Evolutionary conservation across 2,113 vertebrate genomes (phyloP).

Genomic region (Melozone crissalis): DNA sequence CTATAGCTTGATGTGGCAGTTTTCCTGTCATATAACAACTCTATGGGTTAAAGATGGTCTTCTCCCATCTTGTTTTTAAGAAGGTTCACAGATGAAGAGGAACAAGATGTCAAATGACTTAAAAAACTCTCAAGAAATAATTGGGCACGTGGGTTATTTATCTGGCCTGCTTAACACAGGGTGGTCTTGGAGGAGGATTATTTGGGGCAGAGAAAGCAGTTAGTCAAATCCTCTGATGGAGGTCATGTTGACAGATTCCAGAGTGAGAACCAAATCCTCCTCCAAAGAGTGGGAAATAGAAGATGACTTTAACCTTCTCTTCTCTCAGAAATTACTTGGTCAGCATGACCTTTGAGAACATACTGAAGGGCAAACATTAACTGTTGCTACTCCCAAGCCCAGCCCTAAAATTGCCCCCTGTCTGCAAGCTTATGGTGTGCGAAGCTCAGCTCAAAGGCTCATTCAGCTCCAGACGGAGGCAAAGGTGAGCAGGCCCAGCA

Average conservation of each 20-base stretch:
- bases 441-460: background rate
- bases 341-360: background rate
- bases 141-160: slow-evolving; percentile 51
- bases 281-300: slow-evolving; percentile 7
- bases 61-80: background rate
- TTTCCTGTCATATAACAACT: background rate
- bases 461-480: background rate
- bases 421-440: background rate
- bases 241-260: slow-evolving; percentile 65
- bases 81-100: slow-evolving; percentile 9
- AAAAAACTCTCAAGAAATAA: slow-evolving; percentile 23
- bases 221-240: slow-evolving; percentile 51
- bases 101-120: slow-evolving; percentile 19
- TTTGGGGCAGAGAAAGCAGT: slow-evolving; percentile 44
- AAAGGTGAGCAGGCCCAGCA: background rate
- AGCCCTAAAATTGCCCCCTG: background rate
- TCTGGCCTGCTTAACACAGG: slow-evolving; percentile 52
- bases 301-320: slow-evolving; percentile 23
- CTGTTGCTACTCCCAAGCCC: background rate
- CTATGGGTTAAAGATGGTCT: background rate
- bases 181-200: slow-evolving; percentile 61
- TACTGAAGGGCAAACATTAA: slow-evolving; percentile 7
- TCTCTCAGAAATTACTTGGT: background rate
- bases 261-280: slow-evolving; percentile 34
- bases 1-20: background rate